Conservation (phyloP, 2,888 invertebrate genomes). For the Heteromurus nitidus region DNA sequence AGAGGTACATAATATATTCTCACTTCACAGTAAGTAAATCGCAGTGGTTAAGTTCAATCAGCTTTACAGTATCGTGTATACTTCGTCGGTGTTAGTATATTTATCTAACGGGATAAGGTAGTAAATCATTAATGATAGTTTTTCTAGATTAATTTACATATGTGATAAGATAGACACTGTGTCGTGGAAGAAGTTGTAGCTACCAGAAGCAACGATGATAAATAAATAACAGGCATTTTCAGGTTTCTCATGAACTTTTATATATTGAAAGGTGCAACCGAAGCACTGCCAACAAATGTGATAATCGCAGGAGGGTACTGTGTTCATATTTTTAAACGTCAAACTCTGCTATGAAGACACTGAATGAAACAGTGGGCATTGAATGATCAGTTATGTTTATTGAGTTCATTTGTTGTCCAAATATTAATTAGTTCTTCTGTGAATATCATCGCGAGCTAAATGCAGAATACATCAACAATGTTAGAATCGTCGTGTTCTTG, state of each 20-base stretch:
- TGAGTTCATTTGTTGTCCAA: constrained; percentile 19
- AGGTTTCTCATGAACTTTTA: constrained; percentile 31
- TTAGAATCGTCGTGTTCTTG: constrained; percentile 48
- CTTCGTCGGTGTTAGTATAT: neutral
- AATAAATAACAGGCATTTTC: neutral
- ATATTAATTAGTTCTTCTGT: constrained; percentile 6
- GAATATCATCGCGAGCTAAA: neutral
- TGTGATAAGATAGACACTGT: constrained; percentile 21
- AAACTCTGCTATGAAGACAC: constrained; percentile 34
- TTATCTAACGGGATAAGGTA: neutral
- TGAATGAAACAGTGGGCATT: constrained; percentile 7
- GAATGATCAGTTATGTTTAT: constrained; percentile 2
- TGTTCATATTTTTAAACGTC: constrained; percentile 59
- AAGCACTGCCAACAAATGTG: constrained; percentile 63
- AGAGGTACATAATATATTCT: neutral
- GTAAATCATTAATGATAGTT: neutral
- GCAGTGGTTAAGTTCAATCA: constrained; percentile 9
- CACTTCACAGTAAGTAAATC: neutral
- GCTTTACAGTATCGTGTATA: constrained; percentile 11
- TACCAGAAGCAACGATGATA: constrained; percentile 24
- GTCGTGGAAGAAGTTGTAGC: no score
- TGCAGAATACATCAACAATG: constrained; percentile 23
- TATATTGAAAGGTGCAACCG: constrained; percentile 51
- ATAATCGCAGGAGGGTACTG: constrained; percentile 62
- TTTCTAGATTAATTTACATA: constrained; percentile 5